Percentiles rank a stretch among this genome's conserved stretches.
phyloP scores from a whole-genome alignment of 37 sponge, comb jelly and placozoan species.

The Spongilla lacustris region DNA sequence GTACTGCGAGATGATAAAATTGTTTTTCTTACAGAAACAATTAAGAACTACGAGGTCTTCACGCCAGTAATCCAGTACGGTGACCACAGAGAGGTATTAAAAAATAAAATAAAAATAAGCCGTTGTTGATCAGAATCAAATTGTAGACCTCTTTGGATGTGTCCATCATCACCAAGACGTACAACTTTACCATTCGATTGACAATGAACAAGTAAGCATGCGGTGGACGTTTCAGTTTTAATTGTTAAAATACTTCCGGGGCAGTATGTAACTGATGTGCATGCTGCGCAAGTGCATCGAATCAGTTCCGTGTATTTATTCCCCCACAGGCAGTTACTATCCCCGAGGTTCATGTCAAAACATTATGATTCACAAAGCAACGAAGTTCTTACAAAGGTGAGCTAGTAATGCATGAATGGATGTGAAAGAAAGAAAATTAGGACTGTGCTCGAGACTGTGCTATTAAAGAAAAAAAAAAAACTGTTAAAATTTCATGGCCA shows the following conservation, averaged over 20 bases:
- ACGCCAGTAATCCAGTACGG: slow-evolving; percentile 16
- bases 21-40: slow-evolving; percentile 25
- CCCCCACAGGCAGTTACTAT: slow-evolving; percentile 14
- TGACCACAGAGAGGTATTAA: background rate
- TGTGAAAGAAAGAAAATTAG: too few relatives aligned
- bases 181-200: background rate
- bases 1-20: background rate
- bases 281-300: background rate
- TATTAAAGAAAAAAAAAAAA: too few relatives aligned
- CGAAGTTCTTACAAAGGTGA: slow-evolving; percentile 12
- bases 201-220: background rate
- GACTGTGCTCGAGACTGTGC: too few relatives aligned
- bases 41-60: slow-evolving; percentile 42
- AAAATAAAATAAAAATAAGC: background rate
- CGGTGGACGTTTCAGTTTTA: too few relatives aligned
- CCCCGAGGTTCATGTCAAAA: slow-evolving; percentile 26
- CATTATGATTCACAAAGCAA: slow-evolving; percentile 21
- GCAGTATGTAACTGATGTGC: too few relatives aligned
- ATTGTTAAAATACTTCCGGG: too few relatives aligned
- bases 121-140: background rate
- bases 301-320: background rate
- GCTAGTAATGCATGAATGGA: too few relatives aligned
- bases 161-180: background rate
- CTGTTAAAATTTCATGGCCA: too few relatives aligned
- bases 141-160: background rate